Base-by-base conservation (phyloP, 2,797 vertebrate species). In the Jordanella pulchra region DNA sequence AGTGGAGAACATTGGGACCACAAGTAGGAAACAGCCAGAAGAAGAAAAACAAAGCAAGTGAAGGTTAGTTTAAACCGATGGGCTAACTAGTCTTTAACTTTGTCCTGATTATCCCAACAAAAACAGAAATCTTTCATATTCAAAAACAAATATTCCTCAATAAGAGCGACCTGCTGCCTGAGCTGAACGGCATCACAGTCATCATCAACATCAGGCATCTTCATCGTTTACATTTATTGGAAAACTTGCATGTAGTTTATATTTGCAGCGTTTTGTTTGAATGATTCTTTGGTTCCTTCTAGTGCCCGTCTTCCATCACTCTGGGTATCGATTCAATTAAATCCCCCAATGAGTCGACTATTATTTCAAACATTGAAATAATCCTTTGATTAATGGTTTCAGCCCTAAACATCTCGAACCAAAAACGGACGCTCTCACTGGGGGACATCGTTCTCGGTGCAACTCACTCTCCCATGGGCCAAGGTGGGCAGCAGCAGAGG, bases 401-500 rank as follows among this genome's bases (percentile, higher is more conserved):
- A 39, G 5, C 35, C 9, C 35, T 39, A 6, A 39, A 35, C 32
- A 35, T 35, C 32, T 35, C 6, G 6, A 3, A 35, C 32, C 32
- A 35, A 35, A 35, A 35, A 35, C 6, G 3, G 32, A 35, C 32
- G 32, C 32, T 35, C 14, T 45, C 14, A 45, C 44, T 3, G 32
- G 63, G 4, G 45, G 1, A 17, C 21, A 1, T 27, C 23, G 9
- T n/a, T 53, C 1, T 47, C 15, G 45, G 63, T 18, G n/a, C 21
- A 54, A 97, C 98, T 96, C 90, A 99, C 98, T 99, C 97, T 96
- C 98, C 98, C 98, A 99, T 99, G 63, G 96, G 94, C 97, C 98
- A 99, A 0, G 97, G 95, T 0, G 97, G 97, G 87, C 96, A 99
- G 89, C 97, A 99, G 86, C 98, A 99, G 2, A 99, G 92, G 53